Evolutionary conservation across 1,140 invertebrate species (phyloP).

Genomic region (Sarcophaga peregrina): DNA sequence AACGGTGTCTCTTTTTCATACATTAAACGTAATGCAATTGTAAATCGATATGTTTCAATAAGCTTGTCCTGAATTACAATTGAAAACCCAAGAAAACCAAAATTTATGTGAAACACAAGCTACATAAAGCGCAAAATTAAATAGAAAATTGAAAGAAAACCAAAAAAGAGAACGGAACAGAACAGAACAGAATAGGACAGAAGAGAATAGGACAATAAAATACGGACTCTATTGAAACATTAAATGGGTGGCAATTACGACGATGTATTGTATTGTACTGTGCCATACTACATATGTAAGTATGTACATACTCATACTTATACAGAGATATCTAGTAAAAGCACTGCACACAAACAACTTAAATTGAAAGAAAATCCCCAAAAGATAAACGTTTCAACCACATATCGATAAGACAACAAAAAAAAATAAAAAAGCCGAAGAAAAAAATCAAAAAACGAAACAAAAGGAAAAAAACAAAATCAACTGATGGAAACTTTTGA

Average conservation of each 20-base stretch:
- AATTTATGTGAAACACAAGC: slow-evolving; percentile 24
- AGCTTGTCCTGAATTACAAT: background rate
- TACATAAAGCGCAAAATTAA: background rate
- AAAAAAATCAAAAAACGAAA: background rate
- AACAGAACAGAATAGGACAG: too few species aligned
- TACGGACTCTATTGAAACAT: background rate
- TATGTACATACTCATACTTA: too few species aligned
- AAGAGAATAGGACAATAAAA: background rate
- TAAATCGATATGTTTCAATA: slow-evolving; percentile 27
- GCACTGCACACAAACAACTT: background rate
- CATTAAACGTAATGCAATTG: slow-evolving; percentile 2
- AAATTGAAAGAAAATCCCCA: slow-evolving; percentile 22
- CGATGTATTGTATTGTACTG: background rate
- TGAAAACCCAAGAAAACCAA: background rate
- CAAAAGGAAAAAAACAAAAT: background rate
- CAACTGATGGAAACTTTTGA: background rate
- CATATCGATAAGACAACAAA: background rate
- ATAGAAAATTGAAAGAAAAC: background rate
- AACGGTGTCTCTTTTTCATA: background rate
- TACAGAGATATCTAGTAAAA: too few species aligned
- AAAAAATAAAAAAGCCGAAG: background rate
- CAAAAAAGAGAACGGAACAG: background rate
- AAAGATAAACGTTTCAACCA: background rate
- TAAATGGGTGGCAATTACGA: background rate
- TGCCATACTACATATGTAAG: background rate